Evolutionary conservation across 2,888 invertebrate genomes (phyloP).

Genomic region (Brachyopa scutellaris): DNA sequence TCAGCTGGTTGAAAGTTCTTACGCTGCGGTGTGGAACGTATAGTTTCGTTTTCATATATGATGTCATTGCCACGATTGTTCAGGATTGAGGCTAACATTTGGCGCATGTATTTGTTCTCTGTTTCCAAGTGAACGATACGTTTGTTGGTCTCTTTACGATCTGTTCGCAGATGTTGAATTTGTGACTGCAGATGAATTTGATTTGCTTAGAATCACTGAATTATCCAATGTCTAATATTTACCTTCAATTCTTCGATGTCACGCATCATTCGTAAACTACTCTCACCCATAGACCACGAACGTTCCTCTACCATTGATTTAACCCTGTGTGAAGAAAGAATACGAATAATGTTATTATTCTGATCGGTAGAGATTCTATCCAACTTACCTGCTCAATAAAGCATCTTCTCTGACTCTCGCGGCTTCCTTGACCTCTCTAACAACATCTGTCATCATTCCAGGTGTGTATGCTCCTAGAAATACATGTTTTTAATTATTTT

Average conservation of each 20-base stretch:
- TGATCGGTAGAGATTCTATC: too few species aligned
- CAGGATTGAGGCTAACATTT: slow-evolving; percentile 79
- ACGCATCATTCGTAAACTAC: slow-evolving; percentile 80
- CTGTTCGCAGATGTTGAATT: slow-evolving; percentile 85
- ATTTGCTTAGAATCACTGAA: neutral
- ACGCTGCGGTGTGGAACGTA: slow-evolving; percentile 71
- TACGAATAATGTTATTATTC: neutral
- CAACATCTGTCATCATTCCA: slow-evolving; percentile 88
- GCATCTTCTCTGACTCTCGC: slow-evolving; percentile 88
- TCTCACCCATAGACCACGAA: slow-evolving; percentile 81
- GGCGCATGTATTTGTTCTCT: slow-evolving; percentile 84
- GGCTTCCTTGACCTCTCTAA: slow-evolving; percentile 88
- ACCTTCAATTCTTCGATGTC: slow-evolving; percentile 82
- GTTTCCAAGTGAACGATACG: slow-evolving; percentile 87
- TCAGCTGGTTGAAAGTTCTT: slow-evolving; percentile 63
- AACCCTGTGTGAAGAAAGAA: slow-evolving; percentile 76
- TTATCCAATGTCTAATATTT: neutral
- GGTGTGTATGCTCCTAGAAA: slow-evolving; percentile 84
- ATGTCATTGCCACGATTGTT: slow-evolving; percentile 77
- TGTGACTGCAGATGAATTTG: slow-evolving; percentile 83
- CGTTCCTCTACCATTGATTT: slow-evolving; percentile 82
- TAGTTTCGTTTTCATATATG: slow-evolving; percentile 79
- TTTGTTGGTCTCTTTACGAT: slow-evolving; percentile 87
- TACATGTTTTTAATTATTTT: neutral
- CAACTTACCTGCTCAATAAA: slow-evolving; percentile 82